A percentile compares a stretch with the other conserved stretches of the same genome.
Evolutionary conservation across 2,113 vertebrate species (phyloP).

Genomic region (Petrocephalus microphthalmus): DNA sequence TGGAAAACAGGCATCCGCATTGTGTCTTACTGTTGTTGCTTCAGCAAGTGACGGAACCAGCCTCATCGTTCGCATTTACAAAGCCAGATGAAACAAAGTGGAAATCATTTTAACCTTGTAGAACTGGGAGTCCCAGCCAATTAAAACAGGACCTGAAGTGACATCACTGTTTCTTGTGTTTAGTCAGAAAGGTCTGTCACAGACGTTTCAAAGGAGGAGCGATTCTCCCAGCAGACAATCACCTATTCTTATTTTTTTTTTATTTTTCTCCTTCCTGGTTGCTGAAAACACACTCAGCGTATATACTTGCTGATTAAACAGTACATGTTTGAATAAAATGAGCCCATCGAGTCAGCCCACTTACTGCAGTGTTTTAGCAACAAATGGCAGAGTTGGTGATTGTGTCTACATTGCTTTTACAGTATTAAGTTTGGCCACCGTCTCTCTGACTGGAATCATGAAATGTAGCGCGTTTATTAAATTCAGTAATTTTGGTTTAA

Average conservation of each 20-base stretch:
- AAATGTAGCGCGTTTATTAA: background rate
- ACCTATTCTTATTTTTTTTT: background rate
- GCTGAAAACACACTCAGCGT: background rate
- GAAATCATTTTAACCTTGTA: background rate
- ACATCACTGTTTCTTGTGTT: background rate
- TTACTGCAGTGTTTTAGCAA: background rate
- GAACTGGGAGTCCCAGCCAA: background rate
- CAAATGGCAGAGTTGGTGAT: background rate
- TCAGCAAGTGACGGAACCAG: background rate
- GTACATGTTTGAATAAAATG: background rate
- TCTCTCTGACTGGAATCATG: background rate
- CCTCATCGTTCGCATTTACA: background rate
- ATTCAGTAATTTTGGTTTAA: background rate
- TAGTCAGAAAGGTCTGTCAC: background rate
- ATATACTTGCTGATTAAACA: background rate
- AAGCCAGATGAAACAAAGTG: background rate
- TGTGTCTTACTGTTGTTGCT: background rate
- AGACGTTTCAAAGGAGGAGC: background rate
- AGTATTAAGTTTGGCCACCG: background rate
- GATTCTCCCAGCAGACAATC: background rate
- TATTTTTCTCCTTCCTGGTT: background rate
- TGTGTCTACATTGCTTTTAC: background rate
- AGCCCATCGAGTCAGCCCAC: background rate
- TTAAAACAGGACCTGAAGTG: background rate
- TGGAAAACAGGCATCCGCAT: background rate